Conservation (phyloP, 1,140 invertebrate genomes). For the Eufriesea mexicana region DNA sequence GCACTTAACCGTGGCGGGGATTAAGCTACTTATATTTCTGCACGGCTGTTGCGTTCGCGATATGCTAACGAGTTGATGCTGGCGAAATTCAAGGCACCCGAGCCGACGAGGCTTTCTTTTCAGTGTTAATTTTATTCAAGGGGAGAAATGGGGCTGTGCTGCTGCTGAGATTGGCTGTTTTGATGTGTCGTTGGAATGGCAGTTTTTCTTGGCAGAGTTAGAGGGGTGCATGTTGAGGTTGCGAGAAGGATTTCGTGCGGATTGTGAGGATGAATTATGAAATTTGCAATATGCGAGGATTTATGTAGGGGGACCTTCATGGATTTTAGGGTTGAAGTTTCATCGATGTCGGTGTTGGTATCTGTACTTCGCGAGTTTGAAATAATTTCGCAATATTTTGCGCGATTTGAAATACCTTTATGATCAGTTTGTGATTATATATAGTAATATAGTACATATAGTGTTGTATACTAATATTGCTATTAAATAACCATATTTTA, state of each 20-base stretch:
- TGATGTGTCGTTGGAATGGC: neutral
- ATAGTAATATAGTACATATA: too few species aligned
- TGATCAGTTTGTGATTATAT: too few species aligned
- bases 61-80: neutral
- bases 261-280: neutral
- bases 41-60: neutral
- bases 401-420: too few species aligned
- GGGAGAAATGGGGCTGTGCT: neutral
- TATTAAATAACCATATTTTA: too few species aligned
- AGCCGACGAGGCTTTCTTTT: neutral
- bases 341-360: too few species aligned
- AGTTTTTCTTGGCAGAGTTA: neutral
- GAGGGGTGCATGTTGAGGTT: neutral
- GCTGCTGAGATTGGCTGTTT: too few species aligned
- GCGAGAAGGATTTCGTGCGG: neutral
- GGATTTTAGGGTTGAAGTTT: neutral
- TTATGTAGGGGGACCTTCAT: neutral
- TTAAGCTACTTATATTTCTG: slow-evolving; percentile 41
- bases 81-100: neutral
- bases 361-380: too few species aligned
- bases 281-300: neutral
- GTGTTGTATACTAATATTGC: too few species aligned
- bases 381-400: too few species aligned
- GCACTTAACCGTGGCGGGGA: slow-evolving; percentile 30
- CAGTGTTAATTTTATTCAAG: neutral